These are phyloP conservation scores for Girardia tigrina DNA, from an alignment of 2,888 invertebrate species.

Conservation along the genomic window DNA sequence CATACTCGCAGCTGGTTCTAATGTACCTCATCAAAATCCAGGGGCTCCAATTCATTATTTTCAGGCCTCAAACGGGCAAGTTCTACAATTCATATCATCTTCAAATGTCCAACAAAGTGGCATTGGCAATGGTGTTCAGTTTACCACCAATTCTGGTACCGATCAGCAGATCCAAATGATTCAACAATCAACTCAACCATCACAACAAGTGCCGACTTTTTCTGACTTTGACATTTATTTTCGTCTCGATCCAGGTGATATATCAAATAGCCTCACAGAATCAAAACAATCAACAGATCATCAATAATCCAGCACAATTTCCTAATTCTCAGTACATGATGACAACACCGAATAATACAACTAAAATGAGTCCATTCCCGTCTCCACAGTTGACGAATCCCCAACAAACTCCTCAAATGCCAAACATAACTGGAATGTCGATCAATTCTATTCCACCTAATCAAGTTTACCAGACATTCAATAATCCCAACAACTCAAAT, in stretches of 20 bases:
- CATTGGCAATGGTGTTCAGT: not conserved
- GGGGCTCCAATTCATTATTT: not conserved
- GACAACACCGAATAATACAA: not conserved
- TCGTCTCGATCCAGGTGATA: no score
- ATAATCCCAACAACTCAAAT: not conserved
- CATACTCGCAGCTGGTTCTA: not conserved
- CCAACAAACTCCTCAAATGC: slow-evolving; percentile 33
- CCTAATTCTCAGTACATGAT: not conserved
- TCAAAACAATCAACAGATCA: not conserved
- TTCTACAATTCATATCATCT: not conserved
- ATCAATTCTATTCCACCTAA: not conserved
- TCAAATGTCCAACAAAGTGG: not conserved
- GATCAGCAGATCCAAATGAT: not conserved
- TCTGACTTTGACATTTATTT: no score
- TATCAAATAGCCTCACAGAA: not conserved
- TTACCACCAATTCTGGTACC: not conserved
- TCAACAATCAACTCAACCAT: not conserved
- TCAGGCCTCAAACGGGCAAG: not conserved
- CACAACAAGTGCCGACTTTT: not conserved
- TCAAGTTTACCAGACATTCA: not conserved
- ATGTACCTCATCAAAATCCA: not conserved
- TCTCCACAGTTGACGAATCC: slow-evolving; percentile 38
- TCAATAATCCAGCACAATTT: not conserved
- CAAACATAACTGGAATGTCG: not conserved
- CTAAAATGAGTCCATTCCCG: slow-evolving; percentile 37